phyloP scores from a whole-genome alignment of 2,797 vertebrate species.

The Chrysocyon brachyurus region DNA sequence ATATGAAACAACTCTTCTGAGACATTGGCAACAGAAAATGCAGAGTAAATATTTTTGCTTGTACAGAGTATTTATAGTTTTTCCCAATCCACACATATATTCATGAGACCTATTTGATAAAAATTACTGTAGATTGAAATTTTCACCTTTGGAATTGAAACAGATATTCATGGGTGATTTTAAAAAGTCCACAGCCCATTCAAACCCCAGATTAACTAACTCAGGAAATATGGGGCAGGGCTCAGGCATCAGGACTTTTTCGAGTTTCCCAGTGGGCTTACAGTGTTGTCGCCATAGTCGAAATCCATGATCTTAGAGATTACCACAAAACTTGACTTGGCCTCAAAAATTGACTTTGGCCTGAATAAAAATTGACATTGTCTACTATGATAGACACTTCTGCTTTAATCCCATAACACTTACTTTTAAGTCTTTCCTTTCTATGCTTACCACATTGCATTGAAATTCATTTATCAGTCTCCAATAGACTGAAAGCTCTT shows the following conservation, averaged over 20 bases:
- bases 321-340: neutral
- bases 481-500: neutral
- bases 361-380: neutral
- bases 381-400: neutral
- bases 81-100: slow-evolving; percentile 24
- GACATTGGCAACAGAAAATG: slow-evolving; percentile 23
- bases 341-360: neutral
- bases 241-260: neutral
- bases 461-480: neutral
- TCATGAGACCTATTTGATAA: neutral
- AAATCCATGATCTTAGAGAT: neutral
- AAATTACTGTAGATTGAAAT: neutral
- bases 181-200: neutral
- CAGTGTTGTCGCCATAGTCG: neutral
- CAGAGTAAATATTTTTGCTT: slow-evolving; percentile 11
- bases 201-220: neutral
- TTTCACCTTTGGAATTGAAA: neutral
- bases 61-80: neutral
- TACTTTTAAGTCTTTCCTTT: slow-evolving; percentile 28
- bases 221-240: neutral
- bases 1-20: slow-evolving; percentile 14
- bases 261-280: neutral
- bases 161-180: neutral
- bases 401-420: neutral
- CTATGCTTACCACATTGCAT: neutral